Percentiles rank a stretch among this genome's conserved stretches.
Evolutionary conservation across 2,888 invertebrate genomes (phyloP).

Genomic region (Pseudoips prasinana): DNA sequence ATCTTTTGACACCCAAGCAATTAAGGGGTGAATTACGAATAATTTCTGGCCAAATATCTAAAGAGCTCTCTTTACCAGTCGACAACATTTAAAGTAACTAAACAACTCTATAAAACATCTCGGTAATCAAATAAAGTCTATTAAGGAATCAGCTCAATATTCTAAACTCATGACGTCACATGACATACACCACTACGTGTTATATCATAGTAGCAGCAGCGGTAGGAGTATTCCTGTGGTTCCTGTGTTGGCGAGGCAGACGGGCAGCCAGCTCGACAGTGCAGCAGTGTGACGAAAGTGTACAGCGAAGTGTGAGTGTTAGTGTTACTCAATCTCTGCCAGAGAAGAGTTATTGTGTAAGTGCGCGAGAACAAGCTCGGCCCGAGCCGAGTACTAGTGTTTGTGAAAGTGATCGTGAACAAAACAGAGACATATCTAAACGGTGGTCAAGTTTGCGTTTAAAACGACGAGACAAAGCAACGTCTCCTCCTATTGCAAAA

Average conservation of each 20-base stretch:
- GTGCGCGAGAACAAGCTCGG: background rate
- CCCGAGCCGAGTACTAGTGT: background rate
- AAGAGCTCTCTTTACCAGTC: slow-evolving; percentile 14
- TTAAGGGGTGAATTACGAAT: slow-evolving; percentile 11
- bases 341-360: background rate
- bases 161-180: background rate
- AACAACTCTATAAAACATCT: background rate
- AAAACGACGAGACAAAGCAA: background rate
- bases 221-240: background rate
- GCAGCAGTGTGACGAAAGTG: background rate
- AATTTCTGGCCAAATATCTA: slow-evolving; percentile 12
- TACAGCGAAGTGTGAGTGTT: background rate
- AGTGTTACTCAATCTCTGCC: background rate
- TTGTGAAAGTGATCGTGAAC: background rate
- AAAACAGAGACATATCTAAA: background rate
- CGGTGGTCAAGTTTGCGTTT: background rate
- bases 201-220: background rate
- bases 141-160: background rate
- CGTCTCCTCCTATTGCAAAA: background rate
- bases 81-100: slow-evolving; percentile 3
- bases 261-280: background rate
- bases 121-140: background rate
- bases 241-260: background rate
- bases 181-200: background rate
- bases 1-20: slow-evolving; percentile 17